phyloP scores from a whole-genome alignment of 2,113 vertebrate species.

The Tyrannus savana region DNA sequence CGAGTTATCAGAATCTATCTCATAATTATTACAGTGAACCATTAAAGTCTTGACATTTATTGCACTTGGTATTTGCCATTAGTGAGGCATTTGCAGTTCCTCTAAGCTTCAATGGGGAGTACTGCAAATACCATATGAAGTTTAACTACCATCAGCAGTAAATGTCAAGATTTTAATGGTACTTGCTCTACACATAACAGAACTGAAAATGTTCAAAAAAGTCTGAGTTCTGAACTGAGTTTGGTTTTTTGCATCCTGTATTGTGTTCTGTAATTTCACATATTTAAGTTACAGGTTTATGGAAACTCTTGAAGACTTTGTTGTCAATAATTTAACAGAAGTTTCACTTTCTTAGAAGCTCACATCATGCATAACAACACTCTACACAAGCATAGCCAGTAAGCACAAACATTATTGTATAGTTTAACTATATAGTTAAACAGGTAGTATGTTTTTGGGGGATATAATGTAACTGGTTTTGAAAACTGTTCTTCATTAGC shows the following conservation, averaged over 20 bases:
- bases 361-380: neutral
- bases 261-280: neutral
- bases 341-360: neutral
- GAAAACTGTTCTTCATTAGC: neutral
- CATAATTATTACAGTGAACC: slow-evolving; percentile 14
- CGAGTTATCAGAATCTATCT: neutral
- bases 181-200: neutral
- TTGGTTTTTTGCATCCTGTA: neutral
- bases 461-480: neutral
- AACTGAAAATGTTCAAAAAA: neutral
- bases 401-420: neutral
- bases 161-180: slow-evolving; percentile 57
- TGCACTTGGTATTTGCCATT: slow-evolving; percentile 30
- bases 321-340: neutral
- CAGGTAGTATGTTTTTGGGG: neutral
- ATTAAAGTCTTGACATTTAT: slow-evolving; percentile 61
- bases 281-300: neutral
- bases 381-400: neutral
- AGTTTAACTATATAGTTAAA: neutral
- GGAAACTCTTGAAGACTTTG: neutral
- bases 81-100: slow-evolving; percentile 29
- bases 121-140: slow-evolving; percentile 51
- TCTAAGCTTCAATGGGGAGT: slow-evolving; percentile 1
- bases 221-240: neutral
- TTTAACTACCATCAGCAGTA: slow-evolving; percentile 48